A percentile compares a stretch with the other conserved stretches of the same genome.
These are phyloP conservation scores for Danionella dracula DNA, from an alignment of 2,797 vertebrate species.

Conservation along the genomic window DNA sequence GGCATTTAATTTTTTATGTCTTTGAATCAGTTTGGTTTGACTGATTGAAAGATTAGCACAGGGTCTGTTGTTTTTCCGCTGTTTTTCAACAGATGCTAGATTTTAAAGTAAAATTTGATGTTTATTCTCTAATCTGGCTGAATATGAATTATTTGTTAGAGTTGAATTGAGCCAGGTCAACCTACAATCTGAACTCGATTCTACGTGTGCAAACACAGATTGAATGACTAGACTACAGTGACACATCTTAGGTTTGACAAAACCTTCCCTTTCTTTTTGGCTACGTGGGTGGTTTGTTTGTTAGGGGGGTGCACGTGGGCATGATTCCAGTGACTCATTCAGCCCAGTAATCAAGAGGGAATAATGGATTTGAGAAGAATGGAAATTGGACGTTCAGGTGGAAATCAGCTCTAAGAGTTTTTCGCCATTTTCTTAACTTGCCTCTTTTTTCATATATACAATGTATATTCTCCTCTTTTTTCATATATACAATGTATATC, in stretches of 20 bases:
- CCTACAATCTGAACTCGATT: background rate
- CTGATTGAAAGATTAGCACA: too few relatives aligned
- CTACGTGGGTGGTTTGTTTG: background rate
- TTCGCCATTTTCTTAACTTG: too few relatives aligned
- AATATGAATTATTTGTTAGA: background rate
- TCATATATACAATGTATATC: too few relatives aligned
- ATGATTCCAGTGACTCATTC: constrained; percentile 26
- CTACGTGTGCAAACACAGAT: background rate
- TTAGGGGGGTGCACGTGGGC: constrained; percentile 10
- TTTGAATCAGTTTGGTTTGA: too few relatives aligned
- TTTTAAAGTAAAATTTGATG: background rate
- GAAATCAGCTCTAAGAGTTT: too few relatives aligned
- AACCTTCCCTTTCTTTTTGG: background rate
- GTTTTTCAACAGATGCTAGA: too few relatives aligned
- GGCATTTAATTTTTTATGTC: too few relatives aligned
- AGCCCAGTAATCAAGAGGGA: constrained; percentile 24
- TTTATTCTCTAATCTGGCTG: background rate
- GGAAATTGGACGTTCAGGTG: constrained; percentile 9
- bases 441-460: too few relatives aligned
- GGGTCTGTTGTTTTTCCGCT: too few relatives aligned
- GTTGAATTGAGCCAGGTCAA: background rate
- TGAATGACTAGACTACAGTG: constrained; percentile 6
- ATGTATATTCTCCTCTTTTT: too few relatives aligned
- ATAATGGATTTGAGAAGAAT: constrained; percentile 31
- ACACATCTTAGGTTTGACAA: background rate